Percentiles rank a stretch among this genome's conserved stretches.
Conservation (phyloP, 2,888 invertebrate species). For the Cordilura impudica region DNA sequence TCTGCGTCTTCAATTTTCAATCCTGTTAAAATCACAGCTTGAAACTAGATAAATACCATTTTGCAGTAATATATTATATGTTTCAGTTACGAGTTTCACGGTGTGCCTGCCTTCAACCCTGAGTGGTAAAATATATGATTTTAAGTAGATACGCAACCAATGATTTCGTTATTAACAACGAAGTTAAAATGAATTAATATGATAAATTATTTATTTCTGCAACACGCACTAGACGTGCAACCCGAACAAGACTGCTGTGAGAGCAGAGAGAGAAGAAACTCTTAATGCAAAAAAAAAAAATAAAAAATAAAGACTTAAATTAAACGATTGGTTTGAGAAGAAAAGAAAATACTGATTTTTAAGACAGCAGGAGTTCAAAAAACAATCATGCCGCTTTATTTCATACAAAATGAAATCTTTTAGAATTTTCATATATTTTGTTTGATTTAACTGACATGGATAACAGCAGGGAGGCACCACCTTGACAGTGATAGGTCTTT, state of each 20-base stretch:
- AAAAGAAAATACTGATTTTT: conserved; percentile 29
- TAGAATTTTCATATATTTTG: conserved; percentile 46
- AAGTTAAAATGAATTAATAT: conserved; percentile 62
- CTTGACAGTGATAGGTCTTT: conserved; percentile 70
- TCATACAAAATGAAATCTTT: conserved; percentile 44
- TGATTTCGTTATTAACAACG: conserved; percentile 61
- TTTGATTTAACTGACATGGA: conserved; percentile 67
- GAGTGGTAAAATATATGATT: conserved; percentile 47
- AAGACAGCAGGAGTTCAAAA: conserved; percentile 59
- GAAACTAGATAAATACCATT: conserved; percentile 62
- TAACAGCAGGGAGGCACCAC: conserved; percentile 68
- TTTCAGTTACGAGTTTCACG: conserved; percentile 1
- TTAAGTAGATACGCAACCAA: conserved; percentile 42
- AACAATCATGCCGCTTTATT: conserved; percentile 60
- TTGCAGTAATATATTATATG: conserved; percentile 52
- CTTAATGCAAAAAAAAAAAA: too few relatives aligned
- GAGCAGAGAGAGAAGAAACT: conserved; percentile 17
- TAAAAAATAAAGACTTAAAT: conserved; percentile 38
- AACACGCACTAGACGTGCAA: conserved; percentile 41
- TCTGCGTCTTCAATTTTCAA: conserved; percentile 25
- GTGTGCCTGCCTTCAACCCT: background rate
- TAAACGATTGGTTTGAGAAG: conserved; percentile 43
- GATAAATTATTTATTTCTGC: conserved; percentile 61
- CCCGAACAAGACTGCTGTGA: too few relatives aligned
- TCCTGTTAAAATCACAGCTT: conserved; percentile 61